These are phyloP conservation scores for Scolopax bukidnonensis DNA, from an alignment of 2,797 vertebrate species.

Conservation along the genomic window DNA sequence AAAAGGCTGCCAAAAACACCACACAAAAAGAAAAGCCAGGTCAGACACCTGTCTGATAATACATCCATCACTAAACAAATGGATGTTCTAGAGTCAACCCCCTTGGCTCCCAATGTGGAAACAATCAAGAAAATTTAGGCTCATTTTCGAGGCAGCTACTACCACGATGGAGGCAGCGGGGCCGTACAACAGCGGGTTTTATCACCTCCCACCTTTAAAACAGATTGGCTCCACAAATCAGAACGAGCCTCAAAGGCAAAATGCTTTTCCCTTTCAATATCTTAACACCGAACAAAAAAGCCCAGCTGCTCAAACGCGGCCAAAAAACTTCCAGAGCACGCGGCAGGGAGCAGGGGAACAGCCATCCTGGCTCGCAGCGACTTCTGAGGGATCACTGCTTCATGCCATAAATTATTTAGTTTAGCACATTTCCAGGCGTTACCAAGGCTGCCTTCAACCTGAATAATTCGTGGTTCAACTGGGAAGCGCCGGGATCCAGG, in stretches of 20 bases:
- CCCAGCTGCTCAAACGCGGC: constrained; percentile 10
- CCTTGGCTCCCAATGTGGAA: constrained; percentile 1
- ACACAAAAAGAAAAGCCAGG: constrained; percentile 15
- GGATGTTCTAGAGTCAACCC: not conserved
- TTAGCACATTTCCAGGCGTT: not conserved
- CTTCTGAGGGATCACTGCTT: not conserved
- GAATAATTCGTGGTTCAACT: not conserved
- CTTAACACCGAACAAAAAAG: not conserved
- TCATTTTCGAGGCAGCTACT: constrained; percentile 33
- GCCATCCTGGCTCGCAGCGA: not conserved
- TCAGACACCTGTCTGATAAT: constrained; percentile 26
- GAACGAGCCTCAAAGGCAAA: not conserved
- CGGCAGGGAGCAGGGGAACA: not conserved
- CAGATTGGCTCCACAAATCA: constrained; percentile 38
- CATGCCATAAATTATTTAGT: not conserved
- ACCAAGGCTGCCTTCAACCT: not conserved
- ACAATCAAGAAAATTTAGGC: constrained; percentile 17
- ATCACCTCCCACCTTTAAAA: not conserved
- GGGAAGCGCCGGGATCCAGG: not conserved
- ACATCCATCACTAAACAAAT: constrained; percentile 1
- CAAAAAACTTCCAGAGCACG: not conserved
- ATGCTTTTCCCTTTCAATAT: not conserved
- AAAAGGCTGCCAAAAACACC: constrained; percentile 86
- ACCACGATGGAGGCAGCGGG: not conserved
- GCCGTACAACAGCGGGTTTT: not conserved